A percentile compares a stretch with the other conserved stretches of the same genome.
These are phyloP conservation scores for Saturnia japonica DNA, from an alignment of 2,888 invertebrate species.

Conservation along the genomic window DNA sequence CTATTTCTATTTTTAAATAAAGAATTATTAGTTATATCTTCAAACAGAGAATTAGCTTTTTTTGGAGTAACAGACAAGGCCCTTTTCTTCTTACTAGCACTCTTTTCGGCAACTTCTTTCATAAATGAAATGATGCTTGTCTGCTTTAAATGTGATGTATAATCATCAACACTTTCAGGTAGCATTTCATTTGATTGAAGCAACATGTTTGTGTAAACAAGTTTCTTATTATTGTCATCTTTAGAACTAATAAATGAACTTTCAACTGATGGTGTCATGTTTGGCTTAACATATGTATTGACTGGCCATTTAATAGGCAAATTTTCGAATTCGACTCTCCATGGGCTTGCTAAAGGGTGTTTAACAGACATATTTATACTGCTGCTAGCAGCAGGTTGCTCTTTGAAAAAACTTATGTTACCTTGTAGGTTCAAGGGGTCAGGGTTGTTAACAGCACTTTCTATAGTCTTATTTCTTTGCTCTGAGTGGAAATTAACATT, in stretches of 20 bases:
- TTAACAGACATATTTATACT: slow-evolving; percentile 67
- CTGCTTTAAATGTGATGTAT: slow-evolving; percentile 60
- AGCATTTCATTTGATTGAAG: slow-evolving; percentile 46
- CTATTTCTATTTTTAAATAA: slow-evolving; percentile 25
- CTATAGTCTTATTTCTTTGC: slow-evolving; percentile 25
- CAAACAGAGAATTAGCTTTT: slow-evolving; percentile 54
- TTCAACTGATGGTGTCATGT: slow-evolving; percentile 78
- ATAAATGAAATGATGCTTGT: slow-evolving; percentile 74
- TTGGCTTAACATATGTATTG: slow-evolving; percentile 71
- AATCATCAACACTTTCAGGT: slow-evolving; percentile 46
- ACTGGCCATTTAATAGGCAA: slow-evolving; percentile 74
- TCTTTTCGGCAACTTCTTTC: slow-evolving; percentile 65
- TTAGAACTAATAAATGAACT: slow-evolving; percentile 66
- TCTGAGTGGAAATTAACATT: not conserved
- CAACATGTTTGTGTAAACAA: slow-evolving; percentile 71
- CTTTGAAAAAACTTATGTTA: slow-evolving; percentile 70
- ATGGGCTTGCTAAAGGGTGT: slow-evolving; percentile 69
- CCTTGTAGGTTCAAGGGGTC: slow-evolving; percentile 65
- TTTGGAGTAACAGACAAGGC: slow-evolving; percentile 49
- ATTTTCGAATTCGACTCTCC: slow-evolving; percentile 71
- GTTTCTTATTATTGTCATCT: slow-evolving; percentile 61
- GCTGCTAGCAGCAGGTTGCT: slow-evolving; percentile 70
- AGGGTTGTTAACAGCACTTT: slow-evolving; percentile 32
- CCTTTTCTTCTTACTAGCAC: slow-evolving; percentile 59
- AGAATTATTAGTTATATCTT: slow-evolving; percentile 37